These are phyloP conservation scores for Brenthis hecate DNA, from an alignment of 2,888 invertebrate genomes.

Conservation along the genomic window DNA sequence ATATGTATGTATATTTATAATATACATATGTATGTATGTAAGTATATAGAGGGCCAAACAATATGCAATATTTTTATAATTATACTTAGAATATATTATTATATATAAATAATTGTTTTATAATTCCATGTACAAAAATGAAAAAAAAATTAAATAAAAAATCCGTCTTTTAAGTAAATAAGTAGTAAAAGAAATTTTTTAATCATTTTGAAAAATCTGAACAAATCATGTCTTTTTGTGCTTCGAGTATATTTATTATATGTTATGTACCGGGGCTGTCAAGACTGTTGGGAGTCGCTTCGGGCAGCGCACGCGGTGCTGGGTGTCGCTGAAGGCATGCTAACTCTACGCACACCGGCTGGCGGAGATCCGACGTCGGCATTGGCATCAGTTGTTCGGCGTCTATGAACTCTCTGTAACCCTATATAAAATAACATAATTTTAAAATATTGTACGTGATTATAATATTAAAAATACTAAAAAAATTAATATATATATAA, in stretches of 20 bases:
- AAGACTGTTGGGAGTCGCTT: constrained; percentile 77
- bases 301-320: constrained; percentile 76
- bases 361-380: constrained; percentile 91
- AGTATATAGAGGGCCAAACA: no score
- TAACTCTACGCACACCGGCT: constrained; percentile 92
- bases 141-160: no score
- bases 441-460: background rate
- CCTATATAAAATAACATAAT: constrained; percentile 76
- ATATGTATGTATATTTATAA: no score
- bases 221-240: background rate
- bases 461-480: background rate
- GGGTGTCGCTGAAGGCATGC: constrained; percentile 84
- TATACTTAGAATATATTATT: no score
- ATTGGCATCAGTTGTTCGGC: constrained; percentile 94
- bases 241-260: background rate
- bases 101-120: no score
- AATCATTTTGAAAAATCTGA: constrained; percentile 9
- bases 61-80: no score
- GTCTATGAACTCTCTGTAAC: constrained; percentile 95
- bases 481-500: no score
- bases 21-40: no score
- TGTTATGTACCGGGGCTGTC: constrained; percentile 72
- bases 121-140: no score
- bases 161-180: no score
- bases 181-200: no score